A percentile compares a stretch with the other conserved stretches of the same genome.
These are phyloP conservation scores for Lasioglossum figueresi DNA, from an alignment of 2,888 invertebrate species.

Conservation along the genomic window DNA sequence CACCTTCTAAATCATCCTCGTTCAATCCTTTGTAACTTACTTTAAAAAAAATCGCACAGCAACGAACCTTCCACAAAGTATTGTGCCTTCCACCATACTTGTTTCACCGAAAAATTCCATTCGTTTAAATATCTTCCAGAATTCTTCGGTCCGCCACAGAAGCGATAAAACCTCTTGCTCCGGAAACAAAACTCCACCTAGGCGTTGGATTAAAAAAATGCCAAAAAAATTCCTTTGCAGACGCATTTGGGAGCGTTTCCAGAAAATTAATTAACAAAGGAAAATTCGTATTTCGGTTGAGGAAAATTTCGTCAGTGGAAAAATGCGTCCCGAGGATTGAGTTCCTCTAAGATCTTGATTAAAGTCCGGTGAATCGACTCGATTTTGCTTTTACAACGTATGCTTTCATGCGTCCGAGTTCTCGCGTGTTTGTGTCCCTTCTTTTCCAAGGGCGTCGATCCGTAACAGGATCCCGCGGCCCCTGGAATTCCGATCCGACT, in stretches of 20 bases:
- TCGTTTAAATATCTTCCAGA: neutral
- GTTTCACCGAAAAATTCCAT: neutral
- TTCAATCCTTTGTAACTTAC: neutral
- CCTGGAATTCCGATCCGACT: slow-evolving; percentile 12
- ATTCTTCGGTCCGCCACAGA: neutral
- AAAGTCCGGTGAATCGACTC: slow-evolving; percentile 20
- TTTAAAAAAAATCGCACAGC: neutral
- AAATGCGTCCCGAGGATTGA: neutral
- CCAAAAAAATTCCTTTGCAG: neutral
- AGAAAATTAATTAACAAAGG: neutral
- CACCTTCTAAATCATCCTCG: neutral
- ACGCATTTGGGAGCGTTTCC: neutral
- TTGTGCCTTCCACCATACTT: too few species aligned
- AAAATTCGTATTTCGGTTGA: neutral
- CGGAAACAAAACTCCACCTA: neutral
- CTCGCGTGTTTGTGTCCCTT: neutral
- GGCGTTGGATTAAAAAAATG: neutral
- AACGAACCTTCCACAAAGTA: too few species aligned
- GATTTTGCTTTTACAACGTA: slow-evolving; percentile 14
- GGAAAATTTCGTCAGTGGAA: neutral
- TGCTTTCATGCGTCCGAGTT: neutral
- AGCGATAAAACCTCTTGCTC: neutral
- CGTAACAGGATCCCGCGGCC: neutral
- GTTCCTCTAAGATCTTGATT: slow-evolving; percentile 4
- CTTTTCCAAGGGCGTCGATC: neutral